A percentile compares a stretch with the other conserved stretches of the same genome.
These are phyloP conservation scores for Dryocosmus kuriphilus DNA, from an alignment of 2,888 invertebrate species.

Conservation along the genomic window DNA sequence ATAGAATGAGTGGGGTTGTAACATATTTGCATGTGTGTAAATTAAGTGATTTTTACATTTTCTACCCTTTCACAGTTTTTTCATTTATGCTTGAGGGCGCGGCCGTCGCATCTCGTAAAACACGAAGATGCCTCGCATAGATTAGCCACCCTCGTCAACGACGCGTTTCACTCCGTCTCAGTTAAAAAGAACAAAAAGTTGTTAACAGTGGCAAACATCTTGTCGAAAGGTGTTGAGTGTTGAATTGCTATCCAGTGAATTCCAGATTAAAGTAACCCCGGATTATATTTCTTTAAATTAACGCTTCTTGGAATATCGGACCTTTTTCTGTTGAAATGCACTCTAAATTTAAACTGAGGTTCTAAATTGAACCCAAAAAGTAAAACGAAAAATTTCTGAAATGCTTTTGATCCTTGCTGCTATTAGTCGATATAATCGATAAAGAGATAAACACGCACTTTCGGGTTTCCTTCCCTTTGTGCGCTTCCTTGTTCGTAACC, in stretches of 20 bases:
- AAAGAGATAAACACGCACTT: background rate
- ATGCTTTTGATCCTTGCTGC: background rate
- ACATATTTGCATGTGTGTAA: background rate
- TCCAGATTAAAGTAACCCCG: background rate
- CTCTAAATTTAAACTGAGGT: background rate
- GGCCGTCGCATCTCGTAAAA: conserved; percentile 58
- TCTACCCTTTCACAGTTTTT: conserved; percentile 27
- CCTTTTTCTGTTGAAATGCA: background rate
- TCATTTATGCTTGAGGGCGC: conserved; percentile 41
- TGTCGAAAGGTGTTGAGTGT: conserved; percentile 28
- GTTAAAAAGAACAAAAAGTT: conserved; percentile 32
- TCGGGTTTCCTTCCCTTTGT: background rate
- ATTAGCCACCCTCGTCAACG: conserved; percentile 56
- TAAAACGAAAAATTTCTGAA: background rate
- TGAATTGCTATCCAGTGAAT: background rate
- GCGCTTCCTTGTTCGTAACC: conserved; percentile 16
- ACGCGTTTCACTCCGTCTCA: conserved; percentile 34
- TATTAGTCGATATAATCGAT: background rate
- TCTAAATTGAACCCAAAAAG: no score
- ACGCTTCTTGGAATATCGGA: background rate
- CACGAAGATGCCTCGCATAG: conserved; percentile 58
- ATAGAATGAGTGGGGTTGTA: background rate
- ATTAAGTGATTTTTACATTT: background rate
- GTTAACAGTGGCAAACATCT: conserved; percentile 29
- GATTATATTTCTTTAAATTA: background rate